Percentiles rank a stretch among this genome's conserved stretches.
Evolutionary conservation across 2,113 vertebrate species (phyloP).

Genomic region (Sylvicapra grimmia): DNA sequence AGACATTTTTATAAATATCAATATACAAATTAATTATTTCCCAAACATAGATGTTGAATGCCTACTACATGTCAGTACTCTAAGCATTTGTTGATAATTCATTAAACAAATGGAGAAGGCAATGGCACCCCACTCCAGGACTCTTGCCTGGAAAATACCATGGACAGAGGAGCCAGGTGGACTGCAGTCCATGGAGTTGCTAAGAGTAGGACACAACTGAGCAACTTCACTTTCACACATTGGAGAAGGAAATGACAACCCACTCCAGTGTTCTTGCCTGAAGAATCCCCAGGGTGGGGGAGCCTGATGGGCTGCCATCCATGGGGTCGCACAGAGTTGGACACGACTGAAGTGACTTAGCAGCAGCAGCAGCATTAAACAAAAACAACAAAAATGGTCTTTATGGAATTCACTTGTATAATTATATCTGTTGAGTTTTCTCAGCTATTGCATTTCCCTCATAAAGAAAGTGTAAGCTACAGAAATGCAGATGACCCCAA

Average conservation of each 20-base stretch:
- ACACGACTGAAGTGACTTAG: accelerated
- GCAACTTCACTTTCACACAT: not conserved
- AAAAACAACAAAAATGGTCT: not conserved
- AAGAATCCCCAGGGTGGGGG: not conserved
- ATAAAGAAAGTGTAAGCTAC: not conserved
- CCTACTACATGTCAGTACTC: not conserved
- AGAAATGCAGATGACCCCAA: not conserved
- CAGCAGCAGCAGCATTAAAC: not conserved
- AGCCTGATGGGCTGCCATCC: accelerated
- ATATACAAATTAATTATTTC: not conserved
- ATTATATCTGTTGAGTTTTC: not conserved
- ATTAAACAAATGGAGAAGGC: not conserved
- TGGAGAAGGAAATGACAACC: not conserved
- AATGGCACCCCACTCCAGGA: not conserved
- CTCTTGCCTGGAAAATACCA: not conserved
- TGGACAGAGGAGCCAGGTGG: not conserved
- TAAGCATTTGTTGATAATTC: not conserved
- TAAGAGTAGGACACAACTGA: accelerated
- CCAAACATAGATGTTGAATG: not conserved
- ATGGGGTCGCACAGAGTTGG: not conserved
- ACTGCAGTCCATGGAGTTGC: not conserved
- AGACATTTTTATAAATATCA: not conserved
- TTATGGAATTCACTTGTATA: not conserved
- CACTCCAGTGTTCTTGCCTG: not conserved
- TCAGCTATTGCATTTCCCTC: not conserved